These are phyloP conservation scores for Zygaena filipendulae DNA, from an alignment of 2,888 invertebrate species.

Conservation along the genomic window DNA sequence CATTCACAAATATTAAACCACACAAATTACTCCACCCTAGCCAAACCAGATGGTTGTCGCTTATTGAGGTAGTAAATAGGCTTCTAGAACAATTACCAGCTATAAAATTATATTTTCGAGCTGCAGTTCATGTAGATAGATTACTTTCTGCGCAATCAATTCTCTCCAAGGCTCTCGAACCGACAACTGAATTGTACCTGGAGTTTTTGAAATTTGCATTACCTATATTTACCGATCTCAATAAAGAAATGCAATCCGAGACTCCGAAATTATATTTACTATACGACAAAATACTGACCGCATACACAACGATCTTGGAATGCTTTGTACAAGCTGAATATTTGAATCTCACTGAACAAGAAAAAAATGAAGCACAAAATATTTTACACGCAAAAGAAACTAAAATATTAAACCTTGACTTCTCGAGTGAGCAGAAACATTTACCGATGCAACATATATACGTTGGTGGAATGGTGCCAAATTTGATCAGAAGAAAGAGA, in stretches of 20 bases:
- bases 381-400: conserved; percentile 12
- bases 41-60: conserved; percentile 22
- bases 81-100: conserved; percentile 19
- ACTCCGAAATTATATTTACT: conserved; percentile 16
- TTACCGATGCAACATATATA: conserved; percentile 12
- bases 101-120: conserved; percentile 19
- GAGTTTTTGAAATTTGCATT: conserved; percentile 15
- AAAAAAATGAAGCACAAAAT: conserved; percentile 9
- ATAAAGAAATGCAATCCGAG: conserved; percentile 19
- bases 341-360: too few species aligned
- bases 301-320: too few species aligned
- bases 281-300: conserved; percentile 12
- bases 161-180: conserved; percentile 3
- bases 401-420: conserved; percentile 13
- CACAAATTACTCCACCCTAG: conserved; percentile 15
- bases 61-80: conserved; percentile 17
- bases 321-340: too few species aligned
- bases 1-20: conserved; percentile 10
- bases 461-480: conserved; percentile 9
- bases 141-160: conserved; percentile 18
- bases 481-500: too few species aligned
- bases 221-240: conserved; percentile 14
- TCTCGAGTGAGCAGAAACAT: conserved; percentile 8
- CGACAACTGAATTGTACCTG: conserved; percentile 14
- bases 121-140: conserved; percentile 16